phyloP scores from a whole-genome alignment of 2,888 invertebrate species.

The Alloscopus bannaensis region DNA sequence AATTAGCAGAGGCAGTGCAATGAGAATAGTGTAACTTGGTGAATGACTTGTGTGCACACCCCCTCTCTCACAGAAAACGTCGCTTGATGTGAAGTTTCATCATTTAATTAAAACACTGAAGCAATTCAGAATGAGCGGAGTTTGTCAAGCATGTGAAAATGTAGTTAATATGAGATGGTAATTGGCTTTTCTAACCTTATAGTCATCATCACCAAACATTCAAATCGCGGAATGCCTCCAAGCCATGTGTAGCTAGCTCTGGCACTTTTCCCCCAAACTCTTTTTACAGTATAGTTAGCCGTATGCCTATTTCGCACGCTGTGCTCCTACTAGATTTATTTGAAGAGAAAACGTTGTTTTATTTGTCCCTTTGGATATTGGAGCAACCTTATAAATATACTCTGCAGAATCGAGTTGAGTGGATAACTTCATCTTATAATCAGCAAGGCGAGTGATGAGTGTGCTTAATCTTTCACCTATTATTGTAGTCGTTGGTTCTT shows the following conservation, averaged over 20 bases:
- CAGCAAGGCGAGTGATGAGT: slow-evolving; percentile 16
- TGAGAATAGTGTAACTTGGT: no score
- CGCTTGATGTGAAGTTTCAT: slow-evolving; percentile 46
- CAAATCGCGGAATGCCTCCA: slow-evolving; percentile 26
- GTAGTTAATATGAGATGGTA: slow-evolving; percentile 47
- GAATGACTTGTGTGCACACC: no score
- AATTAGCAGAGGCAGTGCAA: background rate
- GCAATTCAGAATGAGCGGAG: slow-evolving; percentile 27
- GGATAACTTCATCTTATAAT: slow-evolving; percentile 14
- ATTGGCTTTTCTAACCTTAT: slow-evolving; percentile 52
- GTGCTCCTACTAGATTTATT: no score
- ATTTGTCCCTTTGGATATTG: no score
- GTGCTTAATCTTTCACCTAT: no score
- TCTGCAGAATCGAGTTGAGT: no score
- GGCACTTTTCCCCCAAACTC: no score
- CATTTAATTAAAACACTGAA: slow-evolving; percentile 58
- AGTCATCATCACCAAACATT: slow-evolving; percentile 43
- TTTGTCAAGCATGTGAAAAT: slow-evolving; percentile 32
- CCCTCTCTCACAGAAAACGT: background rate
- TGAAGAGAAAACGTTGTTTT: no score
- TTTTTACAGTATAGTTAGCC: no score
- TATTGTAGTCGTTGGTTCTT: no score
- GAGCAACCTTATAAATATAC: no score
- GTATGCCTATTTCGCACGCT: no score
- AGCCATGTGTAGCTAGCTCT: background rate